These are phyloP conservation scores for Plotosus lineatus DNA, from an alignment of 2,113 vertebrate species.

Conservation along the genomic window DNA sequence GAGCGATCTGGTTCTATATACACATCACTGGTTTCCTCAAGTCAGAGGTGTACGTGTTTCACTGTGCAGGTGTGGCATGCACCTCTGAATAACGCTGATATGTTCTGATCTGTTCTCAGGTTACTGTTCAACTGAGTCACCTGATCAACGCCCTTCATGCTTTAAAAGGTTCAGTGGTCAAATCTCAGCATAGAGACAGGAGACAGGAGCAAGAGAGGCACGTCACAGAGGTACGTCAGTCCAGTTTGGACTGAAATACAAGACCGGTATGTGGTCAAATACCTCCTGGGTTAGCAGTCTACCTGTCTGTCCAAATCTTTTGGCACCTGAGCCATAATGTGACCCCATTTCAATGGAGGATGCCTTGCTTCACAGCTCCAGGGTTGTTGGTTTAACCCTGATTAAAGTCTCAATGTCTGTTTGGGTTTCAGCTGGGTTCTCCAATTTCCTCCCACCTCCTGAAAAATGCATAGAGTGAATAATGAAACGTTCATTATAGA, in stretches of 20 bases:
- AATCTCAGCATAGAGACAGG: conserved; percentile 73
- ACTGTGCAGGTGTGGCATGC: not conserved
- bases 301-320: not conserved
- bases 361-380: not conserved
- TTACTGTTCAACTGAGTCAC: conserved; percentile 94
- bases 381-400: not conserved
- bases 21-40: not conserved
- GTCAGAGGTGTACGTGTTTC: not conserved
- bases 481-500: not conserved
- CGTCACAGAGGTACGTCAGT: conserved; percentile 76
- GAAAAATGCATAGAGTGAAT: not conserved
- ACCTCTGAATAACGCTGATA: not conserved
- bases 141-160: conserved; percentile 92
- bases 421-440: not conserved
- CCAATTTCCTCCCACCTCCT: not conserved
- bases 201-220: conserved; percentile 72
- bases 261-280: not conserved
- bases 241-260: not conserved
- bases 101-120: conserved; percentile 66
- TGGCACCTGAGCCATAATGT: not conserved
- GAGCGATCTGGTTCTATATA: no score
- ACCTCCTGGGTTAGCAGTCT: not conserved
- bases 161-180: conserved; percentile 77
- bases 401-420: no score
- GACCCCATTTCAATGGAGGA: not conserved